Conservation (phyloP, 2,797 vertebrate genomes). For the Notolabrus celidotus region DNA sequence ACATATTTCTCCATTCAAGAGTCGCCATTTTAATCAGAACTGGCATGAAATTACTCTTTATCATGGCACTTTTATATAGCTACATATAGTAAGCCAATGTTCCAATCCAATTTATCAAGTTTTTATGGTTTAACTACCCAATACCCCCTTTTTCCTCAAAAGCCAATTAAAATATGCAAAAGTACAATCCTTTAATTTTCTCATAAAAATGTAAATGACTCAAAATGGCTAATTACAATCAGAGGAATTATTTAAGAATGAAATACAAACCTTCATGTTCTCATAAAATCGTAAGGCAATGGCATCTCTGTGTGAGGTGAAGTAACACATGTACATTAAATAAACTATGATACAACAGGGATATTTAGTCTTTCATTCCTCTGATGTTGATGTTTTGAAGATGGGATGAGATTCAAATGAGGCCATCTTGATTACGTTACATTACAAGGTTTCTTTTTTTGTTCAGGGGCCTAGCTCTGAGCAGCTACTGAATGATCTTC, state of each 20-base stretch:
- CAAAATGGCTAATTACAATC: conserved; percentile 68
- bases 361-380: conserved; percentile 16
- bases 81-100: conserved; percentile 69
- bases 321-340: conserved; percentile 23
- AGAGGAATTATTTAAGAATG: conserved; percentile 66
- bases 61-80: conserved; percentile 68
- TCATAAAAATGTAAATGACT: conserved; percentile 85
- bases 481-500: too few species aligned
- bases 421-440: conserved; percentile 14
- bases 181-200: conserved; percentile 82
- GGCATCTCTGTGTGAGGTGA: conserved; percentile 38
- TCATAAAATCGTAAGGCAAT: conserved; percentile 50
- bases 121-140: conserved; percentile 76
- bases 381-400: conserved; percentile 27
- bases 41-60: conserved; percentile 71
- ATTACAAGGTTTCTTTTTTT: too few species aligned
- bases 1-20: conserved; percentile 57
- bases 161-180: conserved; percentile 81
- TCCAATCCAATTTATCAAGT: conserved; percentile 80
- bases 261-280: conserved; percentile 58
- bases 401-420: conserved; percentile 20
- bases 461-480: too few species aligned
- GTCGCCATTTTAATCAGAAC: conserved; percentile 62
- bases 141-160: conserved; percentile 62
- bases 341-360: conserved; percentile 2